Base-by-base conservation (phyloP, 2,797 vertebrate species). In the Sphaeramia orbicularis region DNA sequence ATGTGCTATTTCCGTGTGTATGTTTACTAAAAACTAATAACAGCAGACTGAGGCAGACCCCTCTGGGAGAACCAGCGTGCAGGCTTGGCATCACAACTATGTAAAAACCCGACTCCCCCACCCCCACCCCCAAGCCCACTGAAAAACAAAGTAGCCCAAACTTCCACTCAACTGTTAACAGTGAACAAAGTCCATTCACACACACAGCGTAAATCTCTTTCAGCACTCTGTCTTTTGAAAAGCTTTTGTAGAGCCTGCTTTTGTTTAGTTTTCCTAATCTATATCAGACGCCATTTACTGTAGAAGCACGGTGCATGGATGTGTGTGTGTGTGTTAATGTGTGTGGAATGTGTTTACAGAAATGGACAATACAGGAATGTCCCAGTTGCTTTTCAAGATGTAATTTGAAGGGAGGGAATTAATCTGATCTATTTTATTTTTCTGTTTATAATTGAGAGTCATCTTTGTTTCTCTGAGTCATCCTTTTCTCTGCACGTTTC, bases 271-370 rank as follows among this genome's bases (percentile, higher is more conserved):
- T 9, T 21, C 32, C 35, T 74, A 62, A 79, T 79, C 38, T 32
- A 16, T 11, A 36, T 30, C 77, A 84, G 78, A 58, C 16, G 3
- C 21, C 2, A 2, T 45, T 51, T 48, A 30, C 38, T 7, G 43
- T 56, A 63, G 57, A 53, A 53, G 37, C 37, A 6, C 9, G 0
- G 21, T 47, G 41, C 37, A 47, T 41, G 47, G 42, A 21, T 48
- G 32, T 7, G 14, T 40, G 48, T 30, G 54, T 50, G 62, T 19
- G 49, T 58, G 43, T 27, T 48, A 19, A 60, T 53, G 43, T 66
- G 69, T 13, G 0, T 30, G 72, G 75, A 79, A 78, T 71, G 73
- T 73, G 69, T 76, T 74, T 72, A 60, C 53, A 32, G 38, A 43
- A 35, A 60, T 12, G 32, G 52, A 15, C 51, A 13, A 32, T 9